Conservation (phyloP, 2,888 invertebrate genomes). For the Augochlorella aurata region DNA sequence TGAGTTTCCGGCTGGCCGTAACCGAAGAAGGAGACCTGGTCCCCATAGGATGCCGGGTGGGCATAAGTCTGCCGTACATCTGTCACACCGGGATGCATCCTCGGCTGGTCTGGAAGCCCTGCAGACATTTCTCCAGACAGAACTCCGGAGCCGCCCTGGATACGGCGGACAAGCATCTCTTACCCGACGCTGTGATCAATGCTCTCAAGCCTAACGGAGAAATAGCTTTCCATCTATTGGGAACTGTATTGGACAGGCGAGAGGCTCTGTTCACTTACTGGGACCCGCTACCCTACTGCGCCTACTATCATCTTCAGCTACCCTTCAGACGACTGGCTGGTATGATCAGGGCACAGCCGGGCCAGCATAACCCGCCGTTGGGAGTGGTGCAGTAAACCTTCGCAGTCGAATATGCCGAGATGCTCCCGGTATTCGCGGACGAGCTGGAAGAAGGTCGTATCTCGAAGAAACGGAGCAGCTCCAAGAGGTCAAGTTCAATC, state of each 20-base stretch:
- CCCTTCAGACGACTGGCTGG: conserved; percentile 84
- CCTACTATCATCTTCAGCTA: conserved; percentile 91
- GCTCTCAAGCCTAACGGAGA: conserved; percentile 82
- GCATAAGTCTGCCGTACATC: conserved; percentile 91
- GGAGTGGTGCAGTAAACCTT: conserved; percentile 76
- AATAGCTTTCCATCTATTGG: conserved; percentile 74
- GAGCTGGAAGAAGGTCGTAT: background rate
- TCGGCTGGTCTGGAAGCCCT: conserved; percentile 85
- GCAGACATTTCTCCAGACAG: conserved; percentile 85
- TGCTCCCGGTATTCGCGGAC: no score
- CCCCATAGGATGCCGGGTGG: conserved; percentile 88
- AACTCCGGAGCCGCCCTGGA: conserved; percentile 83
- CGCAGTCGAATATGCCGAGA: background rate
- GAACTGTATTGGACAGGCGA: conserved; percentile 89
- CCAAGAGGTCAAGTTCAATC: conserved; percentile 62
- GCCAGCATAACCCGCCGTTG: conserved; percentile 77
- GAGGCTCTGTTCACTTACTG: conserved; percentile 92
- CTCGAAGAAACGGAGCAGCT: conserved; percentile 24
- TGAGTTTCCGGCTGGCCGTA: conserved; percentile 89
- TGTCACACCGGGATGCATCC: conserved; percentile 89
- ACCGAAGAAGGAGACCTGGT: conserved; percentile 84
- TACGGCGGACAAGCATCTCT: conserved; percentile 47
- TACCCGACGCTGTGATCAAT: conserved; percentile 84
- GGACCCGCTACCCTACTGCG: conserved; percentile 94
- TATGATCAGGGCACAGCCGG: conserved; percentile 72